Evolutionary conservation across 2,888 invertebrate genomes (phyloP).

Genomic region (Steinernema hermaphroditum): DNA sequence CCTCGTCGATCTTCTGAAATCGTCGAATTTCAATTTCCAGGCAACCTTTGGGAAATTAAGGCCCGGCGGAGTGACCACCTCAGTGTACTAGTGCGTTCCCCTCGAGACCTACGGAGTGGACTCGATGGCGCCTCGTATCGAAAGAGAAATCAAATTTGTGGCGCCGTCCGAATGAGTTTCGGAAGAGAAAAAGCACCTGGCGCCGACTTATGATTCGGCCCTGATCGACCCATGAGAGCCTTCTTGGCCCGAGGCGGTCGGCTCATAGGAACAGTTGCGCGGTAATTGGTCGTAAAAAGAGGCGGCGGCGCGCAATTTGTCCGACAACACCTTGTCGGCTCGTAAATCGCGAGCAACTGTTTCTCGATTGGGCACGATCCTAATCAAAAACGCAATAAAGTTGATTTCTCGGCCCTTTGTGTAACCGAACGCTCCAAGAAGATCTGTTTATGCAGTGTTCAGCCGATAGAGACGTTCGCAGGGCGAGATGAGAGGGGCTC

Average conservation of each 20-base stretch:
- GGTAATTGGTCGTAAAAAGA: not conserved
- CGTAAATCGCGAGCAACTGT: constrained; percentile 20
- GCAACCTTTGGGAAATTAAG: not conserved
- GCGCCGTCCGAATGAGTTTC: not conserved
- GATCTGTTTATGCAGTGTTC: not conserved
- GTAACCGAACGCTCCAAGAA: not conserved
- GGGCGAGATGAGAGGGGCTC: not conserved
- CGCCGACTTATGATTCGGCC: too few species aligned
- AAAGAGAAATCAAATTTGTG: not conserved
- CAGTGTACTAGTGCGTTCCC: not conserved
- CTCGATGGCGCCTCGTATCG: not conserved
- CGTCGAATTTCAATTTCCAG: constrained; percentile 13
- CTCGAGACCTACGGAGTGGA: not conserved
- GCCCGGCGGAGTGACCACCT: not conserved
- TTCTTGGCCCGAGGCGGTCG: not conserved
- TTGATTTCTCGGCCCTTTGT: not conserved
- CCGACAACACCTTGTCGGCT: constrained; percentile 6
- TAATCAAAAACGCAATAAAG: not conserved
- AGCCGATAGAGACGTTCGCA: not conserved
- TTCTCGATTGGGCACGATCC: not conserved
- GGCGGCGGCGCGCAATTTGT: constrained; percentile 1
- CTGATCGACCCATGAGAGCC: not conserved
- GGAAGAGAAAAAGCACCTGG: constrained; percentile 3
- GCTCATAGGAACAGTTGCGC: constrained; percentile 2
- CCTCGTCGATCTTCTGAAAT: constrained; percentile 87